Percentiles rank a stretch among this genome's conserved stretches.
Conservation (phyloP, 2,888 invertebrate genomes). For the Dione vanillae region DNA sequence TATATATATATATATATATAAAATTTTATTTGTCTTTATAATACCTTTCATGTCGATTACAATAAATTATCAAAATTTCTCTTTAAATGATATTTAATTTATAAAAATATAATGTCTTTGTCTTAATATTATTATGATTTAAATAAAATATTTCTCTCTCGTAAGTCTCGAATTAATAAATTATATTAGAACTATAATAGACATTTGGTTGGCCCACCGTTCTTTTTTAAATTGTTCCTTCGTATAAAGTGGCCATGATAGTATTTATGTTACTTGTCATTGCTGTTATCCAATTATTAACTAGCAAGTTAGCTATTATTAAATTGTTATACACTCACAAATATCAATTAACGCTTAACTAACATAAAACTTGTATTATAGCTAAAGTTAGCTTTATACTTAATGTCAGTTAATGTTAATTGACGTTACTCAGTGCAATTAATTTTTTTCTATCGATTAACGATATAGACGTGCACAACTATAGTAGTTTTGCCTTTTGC, state of each 20-base stretch:
- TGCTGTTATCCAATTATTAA: not conserved
- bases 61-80: not conserved
- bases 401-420: slow-evolving; percentile 10
- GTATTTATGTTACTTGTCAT: slow-evolving; percentile 10
- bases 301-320: slow-evolving; percentile 4
- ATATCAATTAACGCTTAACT: not conserved
- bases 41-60: not conserved
- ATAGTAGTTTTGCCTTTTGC: slow-evolving; percentile 19
- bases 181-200: not conserved
- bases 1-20: not conserved
- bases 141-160: not conserved
- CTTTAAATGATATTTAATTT: not conserved
- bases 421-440: not conserved
- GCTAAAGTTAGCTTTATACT: not conserved
- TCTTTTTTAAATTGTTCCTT: slow-evolving; percentile 31
- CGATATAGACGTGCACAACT: slow-evolving; percentile 24
- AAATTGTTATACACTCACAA: not conserved
- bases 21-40: not conserved
- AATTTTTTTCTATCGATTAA: slow-evolving; percentile 5
- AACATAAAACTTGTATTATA: not conserved
- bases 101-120: not conserved
- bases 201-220: slow-evolving; percentile 29
- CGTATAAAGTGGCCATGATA: slow-evolving; percentile 22
- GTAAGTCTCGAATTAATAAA: slow-evolving; percentile 1
- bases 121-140: not conserved